Evolutionary conservation across 2,113 vertebrate genomes (phyloP).

Genomic region (Collichthys lucidus): DNA sequence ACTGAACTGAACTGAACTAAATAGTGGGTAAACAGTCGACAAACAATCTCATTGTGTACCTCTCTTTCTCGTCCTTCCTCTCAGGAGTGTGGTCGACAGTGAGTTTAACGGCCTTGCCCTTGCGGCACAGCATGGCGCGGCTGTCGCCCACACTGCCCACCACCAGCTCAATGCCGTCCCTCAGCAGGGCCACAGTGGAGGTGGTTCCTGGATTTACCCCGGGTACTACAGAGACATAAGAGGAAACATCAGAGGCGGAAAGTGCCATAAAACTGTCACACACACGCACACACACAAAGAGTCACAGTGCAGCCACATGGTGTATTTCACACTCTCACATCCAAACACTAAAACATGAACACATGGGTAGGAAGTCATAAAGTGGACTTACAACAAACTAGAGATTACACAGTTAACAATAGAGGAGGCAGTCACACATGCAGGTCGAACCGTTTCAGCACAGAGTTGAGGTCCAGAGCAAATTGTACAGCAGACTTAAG

Average conservation of each 20-base stretch:
- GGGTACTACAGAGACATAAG: constrained; percentile 84
- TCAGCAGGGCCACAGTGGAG: constrained; percentile 95
- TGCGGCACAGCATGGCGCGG: constrained; percentile 94
- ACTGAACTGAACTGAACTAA: no score
- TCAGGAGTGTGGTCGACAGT: constrained; percentile 98
- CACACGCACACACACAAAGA: constrained; percentile 19
- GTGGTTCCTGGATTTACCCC: constrained; percentile 90
- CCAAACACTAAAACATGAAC: constrained; percentile 55
- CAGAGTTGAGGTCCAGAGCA: constrained; percentile 41
- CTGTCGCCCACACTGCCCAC: constrained; percentile 97
- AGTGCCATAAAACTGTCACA: background rate
- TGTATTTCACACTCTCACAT: constrained; percentile 49
- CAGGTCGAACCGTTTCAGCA: constrained; percentile 62
- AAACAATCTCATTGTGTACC: constrained; percentile 77
- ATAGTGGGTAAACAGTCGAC: no score
- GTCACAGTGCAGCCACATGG: constrained; percentile 42
- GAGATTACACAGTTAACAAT: constrained; percentile 49
- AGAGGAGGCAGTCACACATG: constrained; percentile 68
- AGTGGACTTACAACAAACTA: constrained; percentile 44
- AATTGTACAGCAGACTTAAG: constrained; percentile 32
- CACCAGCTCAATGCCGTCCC: constrained; percentile 95
- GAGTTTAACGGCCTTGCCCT: constrained; percentile 93
- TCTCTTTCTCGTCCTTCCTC: constrained; percentile 97
- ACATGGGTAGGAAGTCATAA: constrained; percentile 46
- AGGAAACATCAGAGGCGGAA: constrained; percentile 75